Evolutionary conservation across 2,113 vertebrate genomes (phyloP).

Genomic region (Oryctolagus cuniculus): DNA sequence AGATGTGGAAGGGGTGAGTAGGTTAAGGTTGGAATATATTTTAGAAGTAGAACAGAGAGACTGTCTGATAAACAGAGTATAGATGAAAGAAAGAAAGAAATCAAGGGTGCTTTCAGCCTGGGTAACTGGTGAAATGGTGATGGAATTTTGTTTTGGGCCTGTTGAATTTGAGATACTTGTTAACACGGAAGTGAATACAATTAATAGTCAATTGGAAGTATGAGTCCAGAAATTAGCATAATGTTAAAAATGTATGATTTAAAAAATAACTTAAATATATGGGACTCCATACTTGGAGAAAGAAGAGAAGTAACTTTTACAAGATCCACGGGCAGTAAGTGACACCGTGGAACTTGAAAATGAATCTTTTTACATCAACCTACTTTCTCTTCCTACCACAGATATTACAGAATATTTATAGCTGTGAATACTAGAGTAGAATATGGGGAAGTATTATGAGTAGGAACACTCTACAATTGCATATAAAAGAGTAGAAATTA

Average conservation of each 20-base stretch:
- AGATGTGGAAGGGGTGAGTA: not conserved
- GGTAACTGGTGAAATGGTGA: not conserved
- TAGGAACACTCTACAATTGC: conserved; percentile 3
- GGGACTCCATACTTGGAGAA: not conserved
- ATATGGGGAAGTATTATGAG: not conserved
- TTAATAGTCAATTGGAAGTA: not conserved
- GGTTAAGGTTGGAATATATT: not conserved
- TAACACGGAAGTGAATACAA: not conserved
- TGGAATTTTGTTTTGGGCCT: not conserved
- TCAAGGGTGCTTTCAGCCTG: not conserved
- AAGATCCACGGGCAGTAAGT: not conserved
- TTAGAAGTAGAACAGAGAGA: not conserved
- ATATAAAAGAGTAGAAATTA: not conserved
- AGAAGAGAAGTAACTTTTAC: not conserved
- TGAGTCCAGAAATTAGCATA: conserved; percentile 1
- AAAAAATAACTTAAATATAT: not conserved
- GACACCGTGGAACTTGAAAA: conserved; percentile 51
- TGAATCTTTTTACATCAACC: not conserved
- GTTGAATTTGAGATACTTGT: not conserved
- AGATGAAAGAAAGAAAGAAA: not conserved
- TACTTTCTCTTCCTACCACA: conserved; percentile 56
- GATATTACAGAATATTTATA: not conserved
- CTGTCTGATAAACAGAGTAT: not conserved
- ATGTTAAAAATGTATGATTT: not conserved
- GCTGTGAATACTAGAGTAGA: not conserved